phyloP scores from a whole-genome alignment of 2,888 invertebrate genomes.

The Hololepta plana region DNA sequence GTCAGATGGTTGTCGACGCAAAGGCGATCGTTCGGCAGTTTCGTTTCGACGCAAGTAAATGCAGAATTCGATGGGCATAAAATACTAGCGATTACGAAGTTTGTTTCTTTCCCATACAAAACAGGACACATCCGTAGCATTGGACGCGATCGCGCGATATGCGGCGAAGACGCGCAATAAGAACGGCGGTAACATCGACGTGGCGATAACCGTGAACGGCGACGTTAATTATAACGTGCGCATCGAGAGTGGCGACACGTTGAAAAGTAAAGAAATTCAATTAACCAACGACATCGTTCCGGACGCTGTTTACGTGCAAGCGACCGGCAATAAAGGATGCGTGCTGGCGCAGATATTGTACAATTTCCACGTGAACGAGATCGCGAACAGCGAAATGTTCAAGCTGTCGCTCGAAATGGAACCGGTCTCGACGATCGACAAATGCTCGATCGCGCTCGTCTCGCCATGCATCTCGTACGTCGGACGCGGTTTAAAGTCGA shows the following conservation, averaged over 20 bases:
- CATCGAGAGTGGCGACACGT: slow-evolving; percentile 29
- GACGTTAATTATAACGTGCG: slow-evolving; percentile 26
- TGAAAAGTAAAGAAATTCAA: slow-evolving; percentile 28
- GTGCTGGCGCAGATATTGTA: slow-evolving; percentile 32
- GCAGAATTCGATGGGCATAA: slow-evolving; percentile 2
- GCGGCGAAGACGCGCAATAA: slow-evolving; percentile 30
- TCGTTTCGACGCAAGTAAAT: slow-evolving; percentile 53
- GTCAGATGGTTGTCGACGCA: slow-evolving; percentile 57
- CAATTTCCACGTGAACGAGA: slow-evolving; percentile 1
- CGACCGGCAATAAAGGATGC: slow-evolving; percentile 36
- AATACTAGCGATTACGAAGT: too few species aligned
- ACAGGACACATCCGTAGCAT: slow-evolving; percentile 39
- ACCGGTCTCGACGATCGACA: slow-evolving; percentile 26
- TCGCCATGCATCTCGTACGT: slow-evolving; percentile 22
- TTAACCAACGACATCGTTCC: slow-evolving; percentile 29
- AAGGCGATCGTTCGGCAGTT: slow-evolving; percentile 49
- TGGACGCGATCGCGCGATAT: slow-evolving; percentile 39
- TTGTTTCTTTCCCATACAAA: too few species aligned
- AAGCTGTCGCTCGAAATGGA: slow-evolving; percentile 28
- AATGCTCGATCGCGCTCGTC: slow-evolving; percentile 28
- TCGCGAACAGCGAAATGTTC: slow-evolving; percentile 29
- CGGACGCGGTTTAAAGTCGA: slow-evolving; percentile 30
- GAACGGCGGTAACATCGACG: slow-evolving; percentile 24
- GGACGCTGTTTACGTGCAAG: slow-evolving; percentile 27
- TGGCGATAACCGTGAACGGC: slow-evolving; percentile 25